Percentiles rank a stretch among this genome's conserved stretches.
Conservation (phyloP, 2,113 vertebrate species). For the Coreoperca whiteheadi region DNA sequence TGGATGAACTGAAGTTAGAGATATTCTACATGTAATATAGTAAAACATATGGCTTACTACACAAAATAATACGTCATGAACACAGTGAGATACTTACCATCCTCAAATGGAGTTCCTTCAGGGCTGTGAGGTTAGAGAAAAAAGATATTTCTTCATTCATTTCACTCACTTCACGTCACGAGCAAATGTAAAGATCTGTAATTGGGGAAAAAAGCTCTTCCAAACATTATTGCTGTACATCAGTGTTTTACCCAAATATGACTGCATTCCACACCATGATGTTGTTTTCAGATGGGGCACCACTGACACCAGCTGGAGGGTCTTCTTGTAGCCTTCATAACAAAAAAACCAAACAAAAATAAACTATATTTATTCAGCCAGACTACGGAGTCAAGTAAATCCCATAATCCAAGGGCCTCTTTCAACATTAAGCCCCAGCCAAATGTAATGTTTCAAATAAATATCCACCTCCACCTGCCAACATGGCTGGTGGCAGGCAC, state of each 20-base stretch:
- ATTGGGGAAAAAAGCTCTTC: neutral
- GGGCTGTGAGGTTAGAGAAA: conserved; percentile 85
- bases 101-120: conserved; percentile 98
- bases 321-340: conserved; percentile 93
- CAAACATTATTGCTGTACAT: neutral
- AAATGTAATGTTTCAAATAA: neutral
- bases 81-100: conserved; percentile 69
- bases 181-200: neutral
- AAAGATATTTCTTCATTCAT: neutral
- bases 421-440: neutral
- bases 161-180: neutral
- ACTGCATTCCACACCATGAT: conserved; percentile 99
- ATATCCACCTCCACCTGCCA: no score
- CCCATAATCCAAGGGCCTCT: neutral
- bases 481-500: neutral
- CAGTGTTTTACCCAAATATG: conserved; percentile 92
- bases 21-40: neutral
- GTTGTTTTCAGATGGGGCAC: conserved; percentile 97
- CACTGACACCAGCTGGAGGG: conserved; percentile 95
- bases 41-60: neutral
- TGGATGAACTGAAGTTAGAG: neutral
- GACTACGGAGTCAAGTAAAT: neutral
- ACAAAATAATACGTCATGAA: neutral
- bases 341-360: neutral
- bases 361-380: neutral